phyloP scores from a whole-genome alignment of 2,113 vertebrate species.

The Bos indicus region DNA sequence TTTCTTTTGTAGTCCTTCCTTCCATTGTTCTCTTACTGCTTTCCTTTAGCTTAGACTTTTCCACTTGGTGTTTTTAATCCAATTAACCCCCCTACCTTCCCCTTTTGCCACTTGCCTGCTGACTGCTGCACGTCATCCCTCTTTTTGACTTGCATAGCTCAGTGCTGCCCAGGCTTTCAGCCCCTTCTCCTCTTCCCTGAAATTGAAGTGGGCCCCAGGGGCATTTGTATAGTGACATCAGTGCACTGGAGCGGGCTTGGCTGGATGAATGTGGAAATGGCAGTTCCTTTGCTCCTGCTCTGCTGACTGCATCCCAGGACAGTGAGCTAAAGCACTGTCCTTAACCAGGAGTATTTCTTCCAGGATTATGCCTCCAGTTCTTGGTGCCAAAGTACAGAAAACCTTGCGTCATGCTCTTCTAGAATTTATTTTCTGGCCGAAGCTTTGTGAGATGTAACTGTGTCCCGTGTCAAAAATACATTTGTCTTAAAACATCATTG shows the following conservation, averaged over 20 bases:
- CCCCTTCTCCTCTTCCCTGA: background rate
- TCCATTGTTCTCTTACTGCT: background rate
- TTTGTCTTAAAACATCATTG: background rate
- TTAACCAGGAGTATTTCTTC: background rate
- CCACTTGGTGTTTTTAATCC: background rate
- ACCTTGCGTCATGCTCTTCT: background rate
- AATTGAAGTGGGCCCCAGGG: background rate
- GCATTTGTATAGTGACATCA: background rate
- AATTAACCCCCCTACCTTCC: background rate
- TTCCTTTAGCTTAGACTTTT: constrained; percentile 26
- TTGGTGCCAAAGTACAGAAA: background rate
- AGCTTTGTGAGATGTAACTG: background rate
- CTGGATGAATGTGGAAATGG: background rate
- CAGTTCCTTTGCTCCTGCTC: background rate
- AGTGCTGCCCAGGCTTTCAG: background rate
- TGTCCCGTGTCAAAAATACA: background rate
- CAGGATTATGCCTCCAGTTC: background rate
- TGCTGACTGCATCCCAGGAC: background rate
- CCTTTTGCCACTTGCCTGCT: background rate
- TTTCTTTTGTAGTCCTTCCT: background rate
- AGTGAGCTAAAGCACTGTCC: background rate
- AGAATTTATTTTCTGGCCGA: background rate
- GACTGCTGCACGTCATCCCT: background rate
- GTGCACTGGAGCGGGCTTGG: background rate
- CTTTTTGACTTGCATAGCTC: background rate